Evolutionary conservation across 23 tunicate species (phyloP).

Genomic region (Diplosoma virens): DNA sequence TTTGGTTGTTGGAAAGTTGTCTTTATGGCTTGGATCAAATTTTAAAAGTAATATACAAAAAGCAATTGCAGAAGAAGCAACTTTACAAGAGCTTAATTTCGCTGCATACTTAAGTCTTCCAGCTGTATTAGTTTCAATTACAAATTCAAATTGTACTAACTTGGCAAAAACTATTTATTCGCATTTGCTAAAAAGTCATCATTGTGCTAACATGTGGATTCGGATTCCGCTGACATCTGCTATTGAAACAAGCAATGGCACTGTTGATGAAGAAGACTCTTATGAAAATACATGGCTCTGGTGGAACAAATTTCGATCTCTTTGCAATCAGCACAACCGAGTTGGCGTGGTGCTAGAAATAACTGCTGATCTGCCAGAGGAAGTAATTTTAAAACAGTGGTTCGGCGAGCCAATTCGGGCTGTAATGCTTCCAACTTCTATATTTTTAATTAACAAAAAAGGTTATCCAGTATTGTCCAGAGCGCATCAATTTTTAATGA

Average conservation of each 20-base stretch:
- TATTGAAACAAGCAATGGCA: constrained; percentile 3
- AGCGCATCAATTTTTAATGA: constrained; percentile 75
- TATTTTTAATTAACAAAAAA: constrained; percentile 71
- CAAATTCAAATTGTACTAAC: constrained; percentile 46
- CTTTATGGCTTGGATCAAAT: constrained; percentile 33
- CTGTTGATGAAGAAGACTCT: neutral
- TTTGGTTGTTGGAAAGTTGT: constrained; percentile 77
- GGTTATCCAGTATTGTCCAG: constrained; percentile 89
- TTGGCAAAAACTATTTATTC: constrained; percentile 55
- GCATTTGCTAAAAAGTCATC: constrained; percentile 57
- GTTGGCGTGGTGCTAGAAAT: constrained; percentile 67
- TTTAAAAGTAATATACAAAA: constrained; percentile 14
- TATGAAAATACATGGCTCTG: constrained; percentile 48
- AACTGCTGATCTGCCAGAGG: constrained; percentile 68
- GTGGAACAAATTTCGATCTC: constrained; percentile 86
- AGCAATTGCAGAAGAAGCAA: constrained; percentile 37
- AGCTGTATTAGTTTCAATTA: constrained; percentile 46
- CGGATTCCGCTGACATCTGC: constrained; percentile 24
- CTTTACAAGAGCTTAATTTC: constrained; percentile 52
- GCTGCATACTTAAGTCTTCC: constrained; percentile 77
- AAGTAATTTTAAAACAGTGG: constrained; percentile 58
- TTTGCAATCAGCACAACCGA: constrained; percentile 61
- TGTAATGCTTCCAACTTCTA: constrained; percentile 49
- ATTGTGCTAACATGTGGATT: constrained; percentile 66
- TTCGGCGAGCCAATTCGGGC: constrained; percentile 85